phyloP scores from a whole-genome alignment of 2,888 invertebrate species.

The Megalurothrips usitatus region DNA sequence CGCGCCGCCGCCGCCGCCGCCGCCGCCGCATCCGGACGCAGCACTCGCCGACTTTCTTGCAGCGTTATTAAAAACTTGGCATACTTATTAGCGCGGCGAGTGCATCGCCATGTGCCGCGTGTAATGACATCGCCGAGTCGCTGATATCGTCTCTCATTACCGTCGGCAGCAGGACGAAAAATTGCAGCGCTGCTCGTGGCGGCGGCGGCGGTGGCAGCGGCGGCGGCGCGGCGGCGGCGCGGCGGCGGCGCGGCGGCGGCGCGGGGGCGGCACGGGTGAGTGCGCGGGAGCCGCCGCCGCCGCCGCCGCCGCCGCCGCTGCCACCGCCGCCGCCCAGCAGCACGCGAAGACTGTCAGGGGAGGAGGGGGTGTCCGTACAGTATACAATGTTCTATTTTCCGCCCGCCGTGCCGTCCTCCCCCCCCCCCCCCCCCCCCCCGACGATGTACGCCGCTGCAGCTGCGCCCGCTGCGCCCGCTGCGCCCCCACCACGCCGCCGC shows the following conservation, averaged over 20 bases:
- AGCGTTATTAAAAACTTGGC: no score
- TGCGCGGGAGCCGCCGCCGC: background rate
- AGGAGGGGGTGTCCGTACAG: background rate
- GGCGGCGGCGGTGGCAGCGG: background rate
- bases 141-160: no score
- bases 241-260: background rate
- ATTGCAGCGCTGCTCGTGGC: no score
- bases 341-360: background rate
- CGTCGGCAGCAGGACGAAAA: no score
- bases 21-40: no score
- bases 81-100: no score
- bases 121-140: no score
- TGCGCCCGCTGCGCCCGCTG: background rate
- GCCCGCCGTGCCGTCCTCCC: background rate
- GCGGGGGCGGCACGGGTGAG: background rate
- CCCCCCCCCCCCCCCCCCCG: background rate
- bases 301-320: background rate
- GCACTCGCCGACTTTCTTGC: no score
- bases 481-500: no score
- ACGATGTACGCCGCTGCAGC: background rate
- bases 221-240: background rate
- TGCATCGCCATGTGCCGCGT: no score
- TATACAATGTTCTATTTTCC: conserved; percentile 25
- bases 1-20: no score
- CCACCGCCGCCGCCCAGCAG: background rate